phyloP scores from a whole-genome alignment of 2,797 vertebrate species.

The Ptychobarbus kaznakovi region DNA sequence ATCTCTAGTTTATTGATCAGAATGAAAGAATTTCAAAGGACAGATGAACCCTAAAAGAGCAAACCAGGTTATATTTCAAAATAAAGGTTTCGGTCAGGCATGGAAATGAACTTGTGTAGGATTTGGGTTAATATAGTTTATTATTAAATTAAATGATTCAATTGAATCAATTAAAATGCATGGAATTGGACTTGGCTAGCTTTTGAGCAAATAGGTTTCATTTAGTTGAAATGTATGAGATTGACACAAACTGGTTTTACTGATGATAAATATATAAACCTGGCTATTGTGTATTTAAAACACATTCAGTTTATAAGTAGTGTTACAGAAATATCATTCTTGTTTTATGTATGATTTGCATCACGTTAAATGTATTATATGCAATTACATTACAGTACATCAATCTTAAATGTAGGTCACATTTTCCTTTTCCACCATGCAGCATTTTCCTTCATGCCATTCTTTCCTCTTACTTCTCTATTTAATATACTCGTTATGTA shows the following conservation, averaged over 20 bases:
- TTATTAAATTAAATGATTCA: background rate
- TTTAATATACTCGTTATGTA: background rate
- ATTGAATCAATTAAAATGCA: background rate
- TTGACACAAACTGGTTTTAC: background rate
- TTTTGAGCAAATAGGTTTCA: background rate
- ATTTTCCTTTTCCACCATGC: background rate
- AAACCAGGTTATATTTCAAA: background rate
- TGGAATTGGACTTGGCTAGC: background rate
- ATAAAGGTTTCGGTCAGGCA: background rate
- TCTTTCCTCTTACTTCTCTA: too few species aligned
- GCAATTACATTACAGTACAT: background rate
- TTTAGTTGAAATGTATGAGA: too few species aligned
- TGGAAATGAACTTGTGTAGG: background rate
- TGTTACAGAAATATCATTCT: background rate
- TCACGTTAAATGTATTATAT: background rate
- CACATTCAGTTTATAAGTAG: background rate
- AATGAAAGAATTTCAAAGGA: background rate
- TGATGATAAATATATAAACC: background rate
- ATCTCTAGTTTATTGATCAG: conserved; percentile 2
- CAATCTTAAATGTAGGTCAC: background rate
- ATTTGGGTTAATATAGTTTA: background rate
- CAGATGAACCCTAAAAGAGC: background rate
- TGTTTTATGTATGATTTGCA: background rate
- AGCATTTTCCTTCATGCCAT: background rate
- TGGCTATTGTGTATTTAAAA: background rate